Evolutionary conservation across 2,888 invertebrate species (phyloP).

Genomic region (Adela reaumurella): DNA sequence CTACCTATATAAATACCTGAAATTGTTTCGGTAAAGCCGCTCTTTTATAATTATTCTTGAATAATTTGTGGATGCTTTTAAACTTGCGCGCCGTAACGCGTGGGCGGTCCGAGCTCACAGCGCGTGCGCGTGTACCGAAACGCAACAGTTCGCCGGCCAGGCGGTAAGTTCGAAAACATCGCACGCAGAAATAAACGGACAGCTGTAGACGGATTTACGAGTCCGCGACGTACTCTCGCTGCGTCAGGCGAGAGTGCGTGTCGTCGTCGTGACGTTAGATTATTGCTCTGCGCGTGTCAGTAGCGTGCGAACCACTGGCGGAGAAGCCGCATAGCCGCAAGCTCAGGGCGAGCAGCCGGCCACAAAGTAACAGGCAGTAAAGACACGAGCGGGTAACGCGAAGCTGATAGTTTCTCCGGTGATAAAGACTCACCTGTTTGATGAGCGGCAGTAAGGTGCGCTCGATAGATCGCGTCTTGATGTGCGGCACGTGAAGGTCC

Average conservation of each 20-base stretch:
- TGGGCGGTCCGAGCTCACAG: conserved; percentile 23
- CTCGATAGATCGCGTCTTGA: conserved; percentile 92
- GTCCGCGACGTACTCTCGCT: not conserved
- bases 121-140: conserved; percentile 20
- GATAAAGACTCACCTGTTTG: conserved; percentile 80
- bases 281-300: no score
- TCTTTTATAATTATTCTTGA: no score
- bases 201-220: not conserved
- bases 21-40: no score
- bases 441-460: conserved; percentile 90
- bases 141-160: conserved; percentile 47
- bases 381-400: conserved; percentile 19
- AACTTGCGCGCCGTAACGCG: conserved; percentile 21
- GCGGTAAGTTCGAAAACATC: conserved; percentile 39
- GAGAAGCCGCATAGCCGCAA: no score
- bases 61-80: no score
- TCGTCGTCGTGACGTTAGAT: no score
- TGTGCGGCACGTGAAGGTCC: conserved; percentile 66
- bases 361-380: conserved; percentile 42
- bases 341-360: conserved; percentile 17
- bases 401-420: conserved; percentile 11
- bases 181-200: conserved; percentile 4
- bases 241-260: not conserved
- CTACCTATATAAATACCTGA: no score
- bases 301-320: not conserved